A percentile compares a stretch with the other conserved stretches of the same genome.
These are phyloP conservation scores for Euplexia lucipara DNA, from an alignment of 2,888 invertebrate species.

Conservation along the genomic window DNA sequence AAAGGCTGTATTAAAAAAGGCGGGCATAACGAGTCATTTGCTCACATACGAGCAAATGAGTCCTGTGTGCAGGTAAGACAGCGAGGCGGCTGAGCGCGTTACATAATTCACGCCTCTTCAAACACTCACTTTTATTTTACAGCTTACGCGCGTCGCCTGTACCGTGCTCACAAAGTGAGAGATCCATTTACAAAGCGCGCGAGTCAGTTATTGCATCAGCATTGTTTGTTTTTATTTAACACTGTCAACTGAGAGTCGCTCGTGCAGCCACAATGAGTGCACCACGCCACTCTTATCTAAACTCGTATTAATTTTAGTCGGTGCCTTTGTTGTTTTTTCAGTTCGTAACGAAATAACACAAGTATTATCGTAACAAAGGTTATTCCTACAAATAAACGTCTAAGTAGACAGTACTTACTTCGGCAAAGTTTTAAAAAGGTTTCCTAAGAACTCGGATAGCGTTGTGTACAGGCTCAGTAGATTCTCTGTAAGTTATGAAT, in stretches of 20 bases:
- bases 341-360: slow-evolving; percentile 41
- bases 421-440: slow-evolving; percentile 41
- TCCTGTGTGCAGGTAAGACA: slow-evolving; percentile 65
- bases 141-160: slow-evolving; percentile 70
- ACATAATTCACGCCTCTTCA: slow-evolving; percentile 76
- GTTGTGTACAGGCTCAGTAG: slow-evolving; percentile 24
- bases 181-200: slow-evolving; percentile 69
- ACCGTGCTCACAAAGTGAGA: slow-evolving; percentile 70
- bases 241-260: slow-evolving; percentile 29
- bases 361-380: slow-evolving; percentile 49
- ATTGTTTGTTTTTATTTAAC: slow-evolving; percentile 52
- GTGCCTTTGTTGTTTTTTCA: slow-evolving; percentile 29
- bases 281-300: background rate
- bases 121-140: slow-evolving; percentile 77
- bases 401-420: slow-evolving; percentile 50
- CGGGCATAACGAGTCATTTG: slow-evolving; percentile 68
- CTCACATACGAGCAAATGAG: slow-evolving; percentile 67
- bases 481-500: slow-evolving; percentile 31
- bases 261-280: background rate
- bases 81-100: slow-evolving; percentile 63
- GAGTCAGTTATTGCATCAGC: slow-evolving; percentile 61
- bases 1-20: slow-evolving; percentile 68
- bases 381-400: slow-evolving; percentile 48
- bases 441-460: slow-evolving; percentile 43
- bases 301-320: too few species aligned